Base-by-base conservation (phyloP, 1,140 invertebrate species). In the Zophobas atratus region DNA sequence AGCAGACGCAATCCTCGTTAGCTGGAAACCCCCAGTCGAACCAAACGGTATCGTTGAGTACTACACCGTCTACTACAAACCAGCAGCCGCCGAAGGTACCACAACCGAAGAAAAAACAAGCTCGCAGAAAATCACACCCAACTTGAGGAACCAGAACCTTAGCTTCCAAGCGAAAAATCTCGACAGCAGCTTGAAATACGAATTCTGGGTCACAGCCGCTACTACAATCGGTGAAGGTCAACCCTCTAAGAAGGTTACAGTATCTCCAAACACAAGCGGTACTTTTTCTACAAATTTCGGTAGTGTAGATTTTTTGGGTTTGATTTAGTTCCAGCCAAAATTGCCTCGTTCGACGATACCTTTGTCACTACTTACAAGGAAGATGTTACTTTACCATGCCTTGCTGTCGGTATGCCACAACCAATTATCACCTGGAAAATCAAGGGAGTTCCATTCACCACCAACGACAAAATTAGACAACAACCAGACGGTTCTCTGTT, bases 121-220 rank as follows among this genome's bases (percentile, higher is more conserved):
- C 80, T 88, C 79, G 85, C 89, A 81, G 90, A 90, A 88, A 77
- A 84, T 86, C 48, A 80, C 84, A 8, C 85, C 85, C 0, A 85
- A 86, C 55, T 48, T 85, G 5, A 83, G 81, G 57, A 86, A 85
- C 73, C 85, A 86, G 72, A 86, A 86, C 81, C 77, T 94, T 84
- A 95, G 92, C 84, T 95, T 93, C 84, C 96, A 97, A 86, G 94
- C 96, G 5, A 93, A 93, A 56, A 94, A 94, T 80, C 86, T 98
- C 80, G 94, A 94, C 81, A 92, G 94, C 81, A 93, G 93, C 81
- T 89, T 91, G 60, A 92, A 94, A 75, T 97, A 97, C 84, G 95
- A 97, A 86, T 97, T 98, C 87, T 98, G 96, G 96, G 96, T 98
- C 0, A 97, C 96, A 6, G 96, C 96, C 48, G 96, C 95, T 56